These are phyloP conservation scores for Himalopsyche kuldschensis DNA, from an alignment of 2,888 invertebrate genomes.

Conservation along the genomic window DNA sequence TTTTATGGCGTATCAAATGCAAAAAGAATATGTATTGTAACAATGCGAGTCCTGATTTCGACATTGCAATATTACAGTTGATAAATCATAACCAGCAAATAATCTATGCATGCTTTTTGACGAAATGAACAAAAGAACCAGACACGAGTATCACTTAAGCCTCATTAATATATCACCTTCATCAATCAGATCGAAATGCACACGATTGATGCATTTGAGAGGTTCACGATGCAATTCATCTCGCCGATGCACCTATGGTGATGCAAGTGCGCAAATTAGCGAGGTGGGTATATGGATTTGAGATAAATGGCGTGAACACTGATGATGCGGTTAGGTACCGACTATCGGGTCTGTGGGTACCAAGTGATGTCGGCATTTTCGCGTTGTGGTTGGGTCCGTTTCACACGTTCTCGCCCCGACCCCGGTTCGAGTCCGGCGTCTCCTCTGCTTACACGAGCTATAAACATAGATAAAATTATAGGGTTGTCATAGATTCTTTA, in stretches of 20 bases:
- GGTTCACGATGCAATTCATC: not conserved
- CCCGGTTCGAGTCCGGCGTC: not conserved
- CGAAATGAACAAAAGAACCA: no score
- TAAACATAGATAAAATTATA: not conserved
- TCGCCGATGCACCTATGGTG: not conserved
- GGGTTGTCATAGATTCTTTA: not conserved
- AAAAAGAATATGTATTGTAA: no score
- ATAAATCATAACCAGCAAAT: no score
- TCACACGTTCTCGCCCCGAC: not conserved
- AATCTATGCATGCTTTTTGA: no score
- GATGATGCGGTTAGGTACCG: not conserved
- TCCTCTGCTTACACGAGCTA: not conserved
- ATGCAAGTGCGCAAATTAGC: not conserved
- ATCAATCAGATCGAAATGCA: not conserved
- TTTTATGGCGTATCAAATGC: no score
- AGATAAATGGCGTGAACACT: not conserved
- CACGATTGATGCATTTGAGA: not conserved
- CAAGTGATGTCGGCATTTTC: not conserved
- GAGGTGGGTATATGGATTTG: not conserved
- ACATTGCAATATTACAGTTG: no score
- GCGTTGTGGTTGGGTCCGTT: not conserved
- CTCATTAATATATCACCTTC: no score
- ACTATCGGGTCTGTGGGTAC: not conserved
- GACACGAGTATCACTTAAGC: no score
- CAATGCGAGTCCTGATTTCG: no score